Base-by-base conservation (phyloP, 2,113 vertebrate genomes). In the Gymnarchus niloticus region DNA sequence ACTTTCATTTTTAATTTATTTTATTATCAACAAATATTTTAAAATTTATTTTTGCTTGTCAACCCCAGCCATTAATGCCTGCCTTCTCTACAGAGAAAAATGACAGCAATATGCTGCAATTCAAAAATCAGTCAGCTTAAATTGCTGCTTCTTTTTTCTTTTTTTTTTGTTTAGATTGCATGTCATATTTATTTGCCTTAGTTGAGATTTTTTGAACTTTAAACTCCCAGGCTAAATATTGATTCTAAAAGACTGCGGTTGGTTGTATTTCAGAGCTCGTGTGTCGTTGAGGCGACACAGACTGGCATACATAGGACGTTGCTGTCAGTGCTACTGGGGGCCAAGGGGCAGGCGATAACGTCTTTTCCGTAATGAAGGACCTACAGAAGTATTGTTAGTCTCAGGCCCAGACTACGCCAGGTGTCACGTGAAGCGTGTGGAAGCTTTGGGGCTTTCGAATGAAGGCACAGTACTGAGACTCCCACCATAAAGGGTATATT, bases 1-100 rank as follows among this genome's bases (percentile, higher is more conserved):
- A 88, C 91, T 89, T 88, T 87, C 76, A 77, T 92, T 93, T 88
- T 89, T 87, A 81, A 57, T 57, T 83, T 90, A 4, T 83, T 87
- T 87, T 88, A 90, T 88, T 88, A 86, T 91, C 86, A 89, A 89
- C 87, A 87, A 83, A 19, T 88, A 23, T 65, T 88, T 56, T 84
- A 51, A 41, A 41, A 41, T 73, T 23, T 78, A 48, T 78, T 48
- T 85, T 85, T 59, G 41, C 23, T 84, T 25, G 23, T 48, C n/a
- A 44, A 21, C 41, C 28, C 21, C 48, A 33, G 7, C 51, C 51
- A 54, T 82, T 52, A 48, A 52, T 28, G 28, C 80, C 51, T 17
- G 23, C n/a, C n/a, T 17, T 65, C 25, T 73, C 37, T 83, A 46
- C 69, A 28, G 51, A 54, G 49, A 2, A 25, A 8, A 17, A 81